These are phyloP conservation scores for Ptychoptera albimana DNA, from an alignment of 2,888 invertebrate species.

Conservation along the genomic window DNA sequence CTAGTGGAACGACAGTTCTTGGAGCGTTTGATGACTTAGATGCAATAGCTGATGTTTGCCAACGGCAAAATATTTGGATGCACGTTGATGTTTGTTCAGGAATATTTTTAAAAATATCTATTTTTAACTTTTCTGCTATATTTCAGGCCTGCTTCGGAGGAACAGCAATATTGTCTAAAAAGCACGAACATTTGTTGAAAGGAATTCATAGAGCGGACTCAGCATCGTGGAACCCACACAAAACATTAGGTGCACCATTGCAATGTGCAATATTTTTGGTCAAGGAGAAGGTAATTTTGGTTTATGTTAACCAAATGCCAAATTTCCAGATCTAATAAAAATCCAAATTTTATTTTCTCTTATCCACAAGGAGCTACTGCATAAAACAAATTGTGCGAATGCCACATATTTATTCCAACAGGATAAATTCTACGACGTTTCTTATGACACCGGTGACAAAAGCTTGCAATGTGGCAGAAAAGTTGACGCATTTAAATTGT, in stretches of 20 bases:
- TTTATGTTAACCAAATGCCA: too few relatives aligned
- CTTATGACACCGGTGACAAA: slow-evolving; percentile 71
- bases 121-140: slow-evolving; percentile 11
- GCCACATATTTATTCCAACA: slow-evolving; percentile 69
- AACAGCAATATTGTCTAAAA: slow-evolving; percentile 48
- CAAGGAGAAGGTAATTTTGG: slow-evolving; percentile 13
- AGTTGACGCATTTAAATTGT: slow-evolving; percentile 82
- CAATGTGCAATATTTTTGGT: slow-evolving; percentile 59
- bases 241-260: slow-evolving; percentile 64
- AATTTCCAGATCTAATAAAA: too few relatives aligned
- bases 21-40: slow-evolving; percentile 67
- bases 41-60: slow-evolving; percentile 49
- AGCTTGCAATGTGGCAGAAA: slow-evolving; percentile 86
- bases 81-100: slow-evolving; percentile 57
- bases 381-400: slow-evolving; percentile 50
- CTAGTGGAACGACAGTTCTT: slow-evolving; percentile 67
- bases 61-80: slow-evolving; percentile 54
- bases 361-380: slow-evolving; percentile 34
- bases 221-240: slow-evolving; percentile 75
- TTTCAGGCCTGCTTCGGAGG: slow-evolving; percentile 75
- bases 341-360: slow-evolving; percentile 5
- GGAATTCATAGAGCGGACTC: slow-evolving; percentile 45
- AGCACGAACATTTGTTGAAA: slow-evolving; percentile 40
- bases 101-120: slow-evolving; percentile 6
- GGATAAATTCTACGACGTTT: slow-evolving; percentile 68